Conservation (phyloP, 2,888 invertebrate species). For the Pseudococcus viburni region DNA sequence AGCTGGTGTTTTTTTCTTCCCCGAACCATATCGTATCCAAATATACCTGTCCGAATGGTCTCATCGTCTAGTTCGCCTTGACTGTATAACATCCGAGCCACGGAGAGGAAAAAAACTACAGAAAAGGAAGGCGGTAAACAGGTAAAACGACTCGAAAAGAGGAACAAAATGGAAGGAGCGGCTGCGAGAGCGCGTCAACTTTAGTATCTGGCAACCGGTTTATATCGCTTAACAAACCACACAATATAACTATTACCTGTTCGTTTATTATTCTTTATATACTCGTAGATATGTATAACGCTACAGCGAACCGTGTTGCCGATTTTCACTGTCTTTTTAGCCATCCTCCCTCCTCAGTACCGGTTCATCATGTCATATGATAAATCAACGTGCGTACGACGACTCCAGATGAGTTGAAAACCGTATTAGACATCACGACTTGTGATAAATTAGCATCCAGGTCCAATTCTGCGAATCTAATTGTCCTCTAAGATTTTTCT, state of each 20-base stretch:
- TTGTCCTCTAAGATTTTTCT: neutral
- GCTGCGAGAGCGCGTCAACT: conserved; percentile 48
- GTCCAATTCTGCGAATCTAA: neutral
- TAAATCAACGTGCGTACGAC: conserved; percentile 14
- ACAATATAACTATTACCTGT: conserved; percentile 65
- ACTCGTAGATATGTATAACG: conserved; percentile 40
- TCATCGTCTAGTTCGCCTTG: conserved; percentile 62
- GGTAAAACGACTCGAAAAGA: conserved; percentile 62
- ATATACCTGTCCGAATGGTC: conserved; percentile 39
- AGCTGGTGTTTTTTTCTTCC: neutral
- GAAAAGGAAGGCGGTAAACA: conserved; percentile 57
- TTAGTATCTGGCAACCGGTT: conserved; percentile 62
- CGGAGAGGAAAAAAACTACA: conserved; percentile 18
- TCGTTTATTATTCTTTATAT: conserved; percentile 60
- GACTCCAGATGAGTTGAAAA: neutral
- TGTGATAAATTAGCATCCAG: neutral
- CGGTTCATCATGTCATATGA: neutral
- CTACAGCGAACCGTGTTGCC: neutral
- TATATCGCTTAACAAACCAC: conserved; percentile 63
- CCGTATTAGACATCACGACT: neutral
- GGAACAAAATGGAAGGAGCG: conserved; percentile 64
- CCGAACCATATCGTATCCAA: conserved; percentile 3
- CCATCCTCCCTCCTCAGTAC: neutral
- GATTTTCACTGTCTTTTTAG: neutral
- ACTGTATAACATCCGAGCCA: conserved; percentile 45